Evolutionary conservation across 2,888 invertebrate genomes (phyloP), one percentile per base, ranked within the genome.

Genomic region (Diadegma fenestrale): DNA sequence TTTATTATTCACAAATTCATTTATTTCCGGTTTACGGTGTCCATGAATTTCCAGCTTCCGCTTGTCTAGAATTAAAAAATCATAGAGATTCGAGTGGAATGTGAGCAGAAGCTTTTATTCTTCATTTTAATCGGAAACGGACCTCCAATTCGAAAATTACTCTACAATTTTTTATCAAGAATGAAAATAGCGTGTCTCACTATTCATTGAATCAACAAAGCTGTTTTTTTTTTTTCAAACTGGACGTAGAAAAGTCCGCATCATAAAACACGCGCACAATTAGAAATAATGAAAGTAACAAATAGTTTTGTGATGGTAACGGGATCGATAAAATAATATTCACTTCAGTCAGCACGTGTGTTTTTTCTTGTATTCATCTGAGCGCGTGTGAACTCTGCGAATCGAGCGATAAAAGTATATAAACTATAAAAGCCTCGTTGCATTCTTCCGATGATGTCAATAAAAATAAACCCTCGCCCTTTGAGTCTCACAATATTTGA

Each of bases 371-470:
- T 58, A 26, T 58, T 26, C 58, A 26, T 26, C 2, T 26, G 58
- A 10, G 58, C 58, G 58, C 22, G 58, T 58, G 58, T 58, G 26
- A 58, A 58, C 58, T 58, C 66, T 66, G 66, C 66, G 41, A 43
- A 43, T 19, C 33, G 33, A 37, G 43, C 43, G 66, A 66, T 66
- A 66, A 66, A 66, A 66, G 43, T 41, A 66, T 41, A 66, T 66
- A 19, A 43, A 43, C 12, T 43, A n/a, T n/a, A 66, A 48, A 69
- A 69, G 45, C 7, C 45, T 45, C 45, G 37, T 37, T 37, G 66
- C 37, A 22, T 69, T 64, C 33, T 45, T n/a, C 8, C 69, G 69
- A 69, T 45, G 26, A 17, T 17, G 48, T 7, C 14, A 66, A 66
- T 43, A 58, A 26, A 58, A 26, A 26, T 4, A 58, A 58, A 14